Evolutionary conservation across 2,797 vertebrate species (phyloP).

Genomic region (Acipenser oxyrinchus): DNA sequence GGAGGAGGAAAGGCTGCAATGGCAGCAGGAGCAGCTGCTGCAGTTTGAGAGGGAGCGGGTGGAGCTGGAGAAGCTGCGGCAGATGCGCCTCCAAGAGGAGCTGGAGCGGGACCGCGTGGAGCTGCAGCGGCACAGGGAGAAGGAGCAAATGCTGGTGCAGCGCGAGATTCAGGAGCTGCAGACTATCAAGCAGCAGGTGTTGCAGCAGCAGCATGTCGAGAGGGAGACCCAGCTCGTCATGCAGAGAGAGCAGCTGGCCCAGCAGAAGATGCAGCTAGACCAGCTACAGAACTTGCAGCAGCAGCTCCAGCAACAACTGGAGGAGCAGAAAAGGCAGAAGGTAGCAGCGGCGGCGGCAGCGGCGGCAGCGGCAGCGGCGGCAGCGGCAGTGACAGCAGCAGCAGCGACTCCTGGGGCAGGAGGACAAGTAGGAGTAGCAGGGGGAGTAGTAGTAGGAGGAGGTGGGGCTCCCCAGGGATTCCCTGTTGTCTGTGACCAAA

Average conservation of each 20-base stretch:
- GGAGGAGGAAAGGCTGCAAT: conserved; percentile 82
- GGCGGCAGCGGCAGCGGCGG: conserved; percentile 68
- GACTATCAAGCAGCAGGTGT: conserved; percentile 95
- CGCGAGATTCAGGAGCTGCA: conserved; percentile 94
- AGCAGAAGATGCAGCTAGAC: conserved; percentile 92
- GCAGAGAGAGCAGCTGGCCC: conserved; percentile 94
- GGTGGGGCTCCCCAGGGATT: conserved; percentile 58
- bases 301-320: conserved; percentile 94
- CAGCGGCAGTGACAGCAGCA: conserved; percentile 75
- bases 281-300: conserved; percentile 97
- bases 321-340: conserved; percentile 95
- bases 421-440: conserved; percentile 68
- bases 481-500: conserved; percentile 70
- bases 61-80: conserved; percentile 89
- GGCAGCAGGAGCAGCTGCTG: conserved; percentile 89
- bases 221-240: conserved; percentile 87
- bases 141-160: conserved; percentile 93
- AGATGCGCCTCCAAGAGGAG: conserved; percentile 88
- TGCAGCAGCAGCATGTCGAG: conserved; percentile 94
- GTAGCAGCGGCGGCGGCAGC: conserved; percentile 66
- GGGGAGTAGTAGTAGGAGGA: conserved; percentile 72
- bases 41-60: conserved; percentile 89
- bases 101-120: conserved; percentile 91
- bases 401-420: conserved; percentile 70
- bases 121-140: conserved; percentile 88